phyloP scores from a whole-genome alignment of 2,888 invertebrate genomes.

The Lottia scabra region DNA sequence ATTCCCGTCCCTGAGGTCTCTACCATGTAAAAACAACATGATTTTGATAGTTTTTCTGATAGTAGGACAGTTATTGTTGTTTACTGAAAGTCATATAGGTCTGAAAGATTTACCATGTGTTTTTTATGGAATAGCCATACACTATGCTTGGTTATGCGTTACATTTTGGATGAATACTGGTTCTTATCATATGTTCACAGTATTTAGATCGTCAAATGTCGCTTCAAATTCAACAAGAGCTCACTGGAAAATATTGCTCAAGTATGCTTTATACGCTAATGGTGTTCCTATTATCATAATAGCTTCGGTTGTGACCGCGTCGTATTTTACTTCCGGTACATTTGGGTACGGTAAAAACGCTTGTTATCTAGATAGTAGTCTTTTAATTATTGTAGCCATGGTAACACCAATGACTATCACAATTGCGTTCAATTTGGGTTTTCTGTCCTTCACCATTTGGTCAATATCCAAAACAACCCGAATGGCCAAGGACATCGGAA shows the following conservation, averaged over 20 bases:
- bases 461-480: constrained; percentile 31
- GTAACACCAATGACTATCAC: constrained; percentile 36
- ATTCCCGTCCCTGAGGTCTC: constrained; percentile 32
- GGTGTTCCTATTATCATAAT: constrained; percentile 2
- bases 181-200: constrained; percentile 41
- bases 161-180: constrained; percentile 37
- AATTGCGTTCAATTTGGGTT: constrained; percentile 36
- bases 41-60: constrained; percentile 31
- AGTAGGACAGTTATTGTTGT: constrained; percentile 29
- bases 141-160: constrained; percentile 37
- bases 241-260: constrained; percentile 4
- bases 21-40: constrained; percentile 43
- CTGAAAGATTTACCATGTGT: constrained; percentile 21
- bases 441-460: constrained; percentile 36
- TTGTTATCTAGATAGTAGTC: constrained; percentile 30
- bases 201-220: constrained; percentile 24
- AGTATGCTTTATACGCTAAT: constrained; percentile 13
- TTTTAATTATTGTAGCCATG: constrained; percentile 33
- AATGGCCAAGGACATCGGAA: constrained; percentile 17
- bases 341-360: constrained; percentile 20
- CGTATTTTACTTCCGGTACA: constrained; percentile 6
- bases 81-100: constrained; percentile 18
- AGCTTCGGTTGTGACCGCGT: not conserved
- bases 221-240: not conserved
- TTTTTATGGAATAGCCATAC: constrained; percentile 31